Evolutionary conservation across 37 sponge, comb jelly and placozoan genomes (phyloP).

Genomic region (Cliona cf. orientalis): DNA sequence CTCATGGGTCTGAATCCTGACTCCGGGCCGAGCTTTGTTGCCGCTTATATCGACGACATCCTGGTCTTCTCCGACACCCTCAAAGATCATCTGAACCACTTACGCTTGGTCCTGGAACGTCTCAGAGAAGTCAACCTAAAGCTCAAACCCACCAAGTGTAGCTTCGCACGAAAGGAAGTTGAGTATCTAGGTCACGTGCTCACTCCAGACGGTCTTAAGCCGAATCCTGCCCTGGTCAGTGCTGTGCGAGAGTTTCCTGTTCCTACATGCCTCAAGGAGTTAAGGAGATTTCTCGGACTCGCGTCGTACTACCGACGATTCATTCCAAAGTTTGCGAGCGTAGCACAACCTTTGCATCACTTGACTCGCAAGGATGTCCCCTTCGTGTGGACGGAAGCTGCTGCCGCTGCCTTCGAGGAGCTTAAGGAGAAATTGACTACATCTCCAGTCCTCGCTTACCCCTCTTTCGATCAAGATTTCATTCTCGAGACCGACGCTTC

Average conservation of each 20-base stretch:
- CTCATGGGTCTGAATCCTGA: too few relatives aligned
- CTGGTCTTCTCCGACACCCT: too few relatives aligned
- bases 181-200: slow-evolving; percentile 56
- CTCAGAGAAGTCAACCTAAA: slow-evolving; percentile 20
- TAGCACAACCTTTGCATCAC: slow-evolving; percentile 15
- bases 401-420: slow-evolving; percentile 6
- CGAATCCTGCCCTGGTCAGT: not conserved
- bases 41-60: too few relatives aligned
- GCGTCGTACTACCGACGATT: slow-evolving; percentile 39
- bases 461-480: slow-evolving; percentile 24
- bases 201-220: slow-evolving; percentile 31
- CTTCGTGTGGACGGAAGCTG: slow-evolving; percentile 26
- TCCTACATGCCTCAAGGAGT: slow-evolving; percentile 2
- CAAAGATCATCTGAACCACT: too few relatives aligned
- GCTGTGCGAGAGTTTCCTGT: slow-evolving; percentile 23
- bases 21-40: too few relatives aligned
- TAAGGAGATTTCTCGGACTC: slow-evolving; percentile 47
- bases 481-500: not conserved
- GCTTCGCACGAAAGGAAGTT: slow-evolving; percentile 19
- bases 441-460: slow-evolving; percentile 18
- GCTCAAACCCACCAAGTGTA: slow-evolving; percentile 50
- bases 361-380: slow-evolving; percentile 13
- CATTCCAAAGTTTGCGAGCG: slow-evolving; percentile 13
- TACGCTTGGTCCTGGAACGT: too few relatives aligned
- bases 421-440: not conserved